These are phyloP conservation scores for Mesitornis unicolor DNA, from an alignment of 2,113 vertebrate genomes.

Conservation along the genomic window DNA sequence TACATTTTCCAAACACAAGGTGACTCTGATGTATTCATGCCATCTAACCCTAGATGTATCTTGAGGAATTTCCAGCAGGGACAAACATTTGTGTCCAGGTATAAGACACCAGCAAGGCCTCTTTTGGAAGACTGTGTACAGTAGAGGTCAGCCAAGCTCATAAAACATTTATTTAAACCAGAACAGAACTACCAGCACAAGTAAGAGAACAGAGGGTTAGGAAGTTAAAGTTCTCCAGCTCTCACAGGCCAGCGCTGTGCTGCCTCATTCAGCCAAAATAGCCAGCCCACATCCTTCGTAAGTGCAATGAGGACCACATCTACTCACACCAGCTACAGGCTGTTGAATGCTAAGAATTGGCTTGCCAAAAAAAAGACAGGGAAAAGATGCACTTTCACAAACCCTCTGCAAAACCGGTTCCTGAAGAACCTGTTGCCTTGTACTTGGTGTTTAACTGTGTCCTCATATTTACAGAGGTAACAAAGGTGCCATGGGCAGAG, in stretches of 20 bases:
- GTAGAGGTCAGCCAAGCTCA: background rate
- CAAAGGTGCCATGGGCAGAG: background rate
- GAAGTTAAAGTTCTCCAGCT: background rate
- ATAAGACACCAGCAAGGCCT: background rate
- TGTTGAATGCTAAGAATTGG: background rate
- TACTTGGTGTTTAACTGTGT: background rate
- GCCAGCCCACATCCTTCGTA: background rate
- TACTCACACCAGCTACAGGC: background rate
- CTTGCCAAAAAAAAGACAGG: background rate
- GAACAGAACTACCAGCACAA: background rate
- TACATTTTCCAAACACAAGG: background rate
- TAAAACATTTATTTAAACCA: constrained; percentile 37
- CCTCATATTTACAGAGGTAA: background rate
- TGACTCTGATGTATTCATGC: background rate
- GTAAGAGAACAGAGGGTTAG: background rate
- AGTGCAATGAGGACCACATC: background rate
- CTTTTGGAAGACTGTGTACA: background rate
- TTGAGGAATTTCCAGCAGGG: background rate
- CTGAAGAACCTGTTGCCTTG: background rate
- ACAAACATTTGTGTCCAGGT: background rate
- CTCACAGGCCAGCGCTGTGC: background rate
- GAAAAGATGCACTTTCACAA: background rate
- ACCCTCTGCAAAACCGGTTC: background rate
- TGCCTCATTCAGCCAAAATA: background rate
- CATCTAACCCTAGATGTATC: background rate